Base-by-base conservation (phyloP, 2,797 vertebrate species). In the Danio choprae region DNA sequence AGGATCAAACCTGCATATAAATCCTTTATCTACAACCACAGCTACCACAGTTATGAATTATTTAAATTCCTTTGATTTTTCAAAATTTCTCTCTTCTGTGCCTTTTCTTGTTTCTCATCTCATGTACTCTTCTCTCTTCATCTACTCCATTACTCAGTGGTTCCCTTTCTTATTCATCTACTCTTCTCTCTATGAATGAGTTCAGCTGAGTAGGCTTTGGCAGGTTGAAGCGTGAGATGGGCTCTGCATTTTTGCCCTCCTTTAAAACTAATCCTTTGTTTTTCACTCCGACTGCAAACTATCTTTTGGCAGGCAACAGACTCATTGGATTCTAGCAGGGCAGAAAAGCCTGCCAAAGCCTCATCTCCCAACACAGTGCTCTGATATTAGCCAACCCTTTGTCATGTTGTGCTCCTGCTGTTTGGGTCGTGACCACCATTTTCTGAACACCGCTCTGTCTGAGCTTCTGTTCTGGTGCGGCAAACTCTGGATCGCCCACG, bases 251-350 rank as follows among this genome's bases (percentile, higher is more conserved):
- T 80, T 81, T 77, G 60, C 74, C 44, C 69, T 78, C 55, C 81
- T 87, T 81, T 77, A 80, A 73, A 83, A 75, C 72, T 86, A 84
- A 84, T 86, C 80, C 78, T 76, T 83, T 80, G 81, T 84, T 74
- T 84, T 77, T 72, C 38, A 53, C 50, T 60, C 67, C 20, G 41
- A 69, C 75, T 79, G 67, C 75, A 75, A 80, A 77, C 58, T 60
- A 64, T 64, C 63, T 73, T 72, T 82, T 87, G 83, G 84, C 87
- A 85, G 74, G 18, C 68, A 12, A 41, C 43, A 44, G 46, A 9
- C 44, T 67, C 55, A 29, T 41, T 79, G 44, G 71, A 77, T 76
- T 83, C n/a, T 79, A 53, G 55, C 74, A 65, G 29, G 65, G 55
- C 36, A 59, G 58, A 56, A 13, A 12, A 62, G 63, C 29, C 46